Evolutionary conservation across 2,113 vertebrate species (phyloP).

Genomic region (Hippoglossus stenolepis): DNA sequence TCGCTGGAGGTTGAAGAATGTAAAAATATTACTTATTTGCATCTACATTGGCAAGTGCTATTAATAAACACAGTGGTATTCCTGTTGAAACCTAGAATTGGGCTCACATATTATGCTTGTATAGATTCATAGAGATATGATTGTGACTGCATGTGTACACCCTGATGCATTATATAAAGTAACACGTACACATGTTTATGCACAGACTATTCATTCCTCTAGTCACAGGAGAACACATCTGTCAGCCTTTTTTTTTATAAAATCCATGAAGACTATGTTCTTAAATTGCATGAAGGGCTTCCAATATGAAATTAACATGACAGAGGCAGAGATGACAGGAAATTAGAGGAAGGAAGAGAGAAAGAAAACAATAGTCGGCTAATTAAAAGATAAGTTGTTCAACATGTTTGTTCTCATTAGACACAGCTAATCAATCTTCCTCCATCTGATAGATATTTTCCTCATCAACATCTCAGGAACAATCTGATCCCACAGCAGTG

Average conservation of each 20-base stretch:
- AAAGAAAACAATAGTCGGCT: background rate
- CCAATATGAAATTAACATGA: conserved; percentile 32
- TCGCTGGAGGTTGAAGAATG: conserved; percentile 37
- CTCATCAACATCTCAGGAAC: conserved; percentile 47
- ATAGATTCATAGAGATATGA: too few species aligned
- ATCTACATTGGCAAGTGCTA: conserved; percentile 36
- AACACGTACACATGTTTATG: too few species aligned
- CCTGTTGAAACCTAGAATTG: background rate
- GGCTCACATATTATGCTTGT: background rate
- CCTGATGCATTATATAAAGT: background rate
- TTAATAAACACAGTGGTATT: conserved; percentile 39
- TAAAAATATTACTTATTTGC: conserved; percentile 63
- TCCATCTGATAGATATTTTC: conserved; percentile 44
- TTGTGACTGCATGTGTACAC: background rate
- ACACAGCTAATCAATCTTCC: conserved; percentile 52
- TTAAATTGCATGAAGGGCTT: conserved; percentile 29
- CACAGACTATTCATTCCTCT: background rate
- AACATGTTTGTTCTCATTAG: conserved; percentile 58
- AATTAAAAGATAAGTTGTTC: conserved; percentile 46
- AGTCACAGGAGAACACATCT: conserved; percentile 10
- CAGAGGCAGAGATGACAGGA: conserved; percentile 32
- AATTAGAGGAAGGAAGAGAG: conserved; percentile 23
- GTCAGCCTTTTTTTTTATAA: conserved; percentile 10
- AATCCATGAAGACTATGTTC: conserved; percentile 6
- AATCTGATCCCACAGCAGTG: conserved; percentile 37